Evolutionary conservation across 2,113 vertebrate genomes (phyloP), one percentile per base, ranked within the genome.

Genomic region (Chaetodon trifascialis): DNA sequence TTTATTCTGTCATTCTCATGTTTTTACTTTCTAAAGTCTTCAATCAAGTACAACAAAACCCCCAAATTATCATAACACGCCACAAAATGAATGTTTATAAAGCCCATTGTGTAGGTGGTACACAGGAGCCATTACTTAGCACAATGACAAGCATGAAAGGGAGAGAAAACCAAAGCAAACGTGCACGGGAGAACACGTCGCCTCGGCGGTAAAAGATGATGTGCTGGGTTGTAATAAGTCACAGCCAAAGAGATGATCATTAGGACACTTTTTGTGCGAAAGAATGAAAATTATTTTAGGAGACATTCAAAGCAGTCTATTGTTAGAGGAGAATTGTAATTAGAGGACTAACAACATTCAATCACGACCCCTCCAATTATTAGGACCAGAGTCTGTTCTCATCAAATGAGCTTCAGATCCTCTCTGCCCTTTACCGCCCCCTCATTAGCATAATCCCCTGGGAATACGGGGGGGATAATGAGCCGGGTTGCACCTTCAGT

Each of bases 361-460:
- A 90, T 93, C 90, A 83, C 68, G 86, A 91, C 88, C 91, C 80
- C 56, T 89, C 93, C 92, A 93, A 91, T 94, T 91, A 93, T 64
- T 67, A 80, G 63, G 73, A 88, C 86, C 73, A 82, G 75, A 60
- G 86, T 91, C 90, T 89, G 88, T 91, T 88, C 88, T 91, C 85
- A 86, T 93, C 90, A 88, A 88, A 91, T 84, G 88, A 85, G 88
- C 82, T 82, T 92, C 88, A 89, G 84, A 92, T 89, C 91, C 78
- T 86, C 74, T 79, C 84, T 93, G 91, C 88, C 91, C 92, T 94
- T 94, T 94, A 80, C 84, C 80, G 36, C 89, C 88, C 58, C 69
- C 64, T 92, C 88, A 94, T 94, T 94, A 92, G 79, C 90, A 94
- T 93, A 93, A 91, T 93, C 90, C 86, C 79, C 86, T 65, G 87